These are phyloP conservation scores for Caenorhabditis sp. DNA, from an alignment of 2,888 invertebrate genomes.

Conservation along the genomic window DNA sequence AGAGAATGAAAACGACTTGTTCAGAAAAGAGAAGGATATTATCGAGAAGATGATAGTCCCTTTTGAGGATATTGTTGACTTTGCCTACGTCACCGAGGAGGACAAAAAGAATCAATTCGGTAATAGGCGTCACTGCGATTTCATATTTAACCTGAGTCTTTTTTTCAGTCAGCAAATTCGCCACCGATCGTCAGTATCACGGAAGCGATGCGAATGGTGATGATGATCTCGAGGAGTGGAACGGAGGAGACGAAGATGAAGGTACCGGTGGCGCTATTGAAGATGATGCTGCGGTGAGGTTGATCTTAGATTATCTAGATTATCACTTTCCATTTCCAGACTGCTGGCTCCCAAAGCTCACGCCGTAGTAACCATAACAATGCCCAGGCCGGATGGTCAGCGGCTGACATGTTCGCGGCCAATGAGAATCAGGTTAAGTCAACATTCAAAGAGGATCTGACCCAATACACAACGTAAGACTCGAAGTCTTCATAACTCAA, in stretches of 20 bases:
- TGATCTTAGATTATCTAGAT: not conserved
- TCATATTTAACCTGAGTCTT: too few species aligned
- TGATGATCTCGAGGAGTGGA: slow-evolving; percentile 69
- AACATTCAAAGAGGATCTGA: slow-evolving; percentile 92
- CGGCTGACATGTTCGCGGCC: slow-evolving; percentile 95
- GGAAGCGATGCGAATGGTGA: slow-evolving; percentile 39
- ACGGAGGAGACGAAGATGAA: slow-evolving; percentile 66
- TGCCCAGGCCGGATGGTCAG: slow-evolving; percentile 91
- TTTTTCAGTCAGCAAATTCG: slow-evolving; percentile 67
- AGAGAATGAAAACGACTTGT: slow-evolving; percentile 62
- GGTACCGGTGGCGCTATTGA: slow-evolving; percentile 52
- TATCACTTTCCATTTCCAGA: not conserved
- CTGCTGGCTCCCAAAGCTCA: slow-evolving; percentile 5
- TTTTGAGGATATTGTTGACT: slow-evolving; percentile 63
- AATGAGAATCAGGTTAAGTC: slow-evolving; percentile 94
- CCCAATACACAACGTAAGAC: slow-evolving; percentile 90
- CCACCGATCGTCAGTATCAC: slow-evolving; percentile 72
- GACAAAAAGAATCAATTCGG: slow-evolving; percentile 26
- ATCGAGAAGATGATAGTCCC: slow-evolving; percentile 66
- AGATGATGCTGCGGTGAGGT: slow-evolving; percentile 35
- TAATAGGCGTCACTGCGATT: not conserved
- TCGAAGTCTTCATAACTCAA: not conserved
- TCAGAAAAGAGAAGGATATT: slow-evolving; percentile 61
- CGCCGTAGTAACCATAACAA: slow-evolving; percentile 55
- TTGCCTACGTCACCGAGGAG: slow-evolving; percentile 61